phyloP scores from a whole-genome alignment of 2,113 vertebrate genomes.

The Reinhardtius hippoglossoides region DNA sequence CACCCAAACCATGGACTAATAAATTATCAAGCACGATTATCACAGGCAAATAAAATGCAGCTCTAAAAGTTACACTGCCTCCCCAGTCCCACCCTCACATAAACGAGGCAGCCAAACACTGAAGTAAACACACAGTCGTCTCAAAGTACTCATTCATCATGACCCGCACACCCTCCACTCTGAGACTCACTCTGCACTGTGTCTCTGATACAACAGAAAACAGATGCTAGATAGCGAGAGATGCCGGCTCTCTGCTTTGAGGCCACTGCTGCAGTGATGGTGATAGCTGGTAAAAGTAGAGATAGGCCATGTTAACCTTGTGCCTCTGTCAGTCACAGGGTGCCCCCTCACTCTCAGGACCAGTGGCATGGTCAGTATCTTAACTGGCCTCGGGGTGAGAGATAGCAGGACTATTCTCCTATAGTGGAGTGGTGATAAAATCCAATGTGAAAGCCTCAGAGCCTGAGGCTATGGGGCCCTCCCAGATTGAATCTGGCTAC shows the following conservation, averaged over 20 bases:
- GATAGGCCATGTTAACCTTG: slow-evolving; percentile 50
- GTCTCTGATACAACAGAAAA: slow-evolving; percentile 33
- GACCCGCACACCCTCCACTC: not conserved
- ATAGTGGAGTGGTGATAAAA: slow-evolving; percentile 70
- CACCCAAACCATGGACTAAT: slow-evolving; percentile 9
- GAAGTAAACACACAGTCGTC: slow-evolving; percentile 34
- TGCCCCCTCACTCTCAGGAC: slow-evolving; percentile 36
- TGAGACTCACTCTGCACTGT: slow-evolving; percentile 2
- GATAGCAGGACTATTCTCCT: slow-evolving; percentile 68
- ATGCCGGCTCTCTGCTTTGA: not conserved
- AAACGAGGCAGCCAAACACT: slow-evolving; percentile 9
- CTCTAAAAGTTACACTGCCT: slow-evolving; percentile 32
- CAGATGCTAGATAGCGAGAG: slow-evolving; percentile 21
- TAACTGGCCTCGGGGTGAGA: slow-evolving; percentile 56
- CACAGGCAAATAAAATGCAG: slow-evolving; percentile 57
- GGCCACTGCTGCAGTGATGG: slow-evolving; percentile 1
- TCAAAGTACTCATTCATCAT: slow-evolving; percentile 40
- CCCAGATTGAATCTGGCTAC: slow-evolving; percentile 66
- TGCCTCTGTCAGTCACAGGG: slow-evolving; percentile 52
- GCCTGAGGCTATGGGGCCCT: slow-evolving; percentile 48
- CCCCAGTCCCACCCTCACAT: not conserved
- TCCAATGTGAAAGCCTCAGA: slow-evolving; percentile 58
- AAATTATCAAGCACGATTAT: slow-evolving; percentile 55
- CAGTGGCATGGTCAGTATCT: slow-evolving; percentile 66
- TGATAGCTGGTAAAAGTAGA: slow-evolving; percentile 19